Evolutionary conservation across 2,113 vertebrate species (phyloP), one percentile per base, ranked within the genome.

Genomic region (Empidonax alnorum): DNA sequence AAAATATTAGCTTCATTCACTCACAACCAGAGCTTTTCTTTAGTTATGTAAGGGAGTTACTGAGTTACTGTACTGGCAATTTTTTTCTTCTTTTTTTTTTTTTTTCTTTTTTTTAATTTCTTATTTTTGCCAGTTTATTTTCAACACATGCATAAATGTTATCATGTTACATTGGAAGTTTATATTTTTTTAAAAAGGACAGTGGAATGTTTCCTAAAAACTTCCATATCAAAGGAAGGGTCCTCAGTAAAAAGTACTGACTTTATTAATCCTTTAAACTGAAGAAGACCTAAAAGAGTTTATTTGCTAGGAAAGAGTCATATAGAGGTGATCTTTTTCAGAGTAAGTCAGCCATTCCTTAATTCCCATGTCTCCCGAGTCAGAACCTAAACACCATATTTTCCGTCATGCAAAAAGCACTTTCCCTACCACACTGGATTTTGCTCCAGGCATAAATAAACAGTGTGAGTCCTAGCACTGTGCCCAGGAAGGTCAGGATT

Each of bases 381-480:
- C 52, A 23, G 76, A 97, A 88, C 52, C 62, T 68, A 93, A 94
- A 92, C 66, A 80, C 83, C 37, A 16, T 52, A 56, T 80, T 96
- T 93, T 88, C 83, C 65, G 17, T 83, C 59, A 47, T 59, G 79
- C 46, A 59, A 59, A 80, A 97, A 81, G 24, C 65, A 42, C 85
- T 88, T 94, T 79, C 78, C n/a, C 42, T 81, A 5, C 63, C 27
- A 30, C 4, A 6, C 39, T 46, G 33, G 72, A n/a, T 83, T 92
- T 96, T 90, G 90, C 94, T 92, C 52, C 91, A 92, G 95, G 93
- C 89, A 68, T 80, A 97, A 93, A 93, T 89, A 90, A 92, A 93
- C 83, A 90, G 56, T 80, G 52, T 84, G 93, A 90, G 77, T 61
- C 86, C 76, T 33, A 81, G 52, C 67, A 37, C 68, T 23, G 52